phyloP scores from a whole-genome alignment of 2,797 vertebrate genomes.

The Poecilia picta region DNA sequence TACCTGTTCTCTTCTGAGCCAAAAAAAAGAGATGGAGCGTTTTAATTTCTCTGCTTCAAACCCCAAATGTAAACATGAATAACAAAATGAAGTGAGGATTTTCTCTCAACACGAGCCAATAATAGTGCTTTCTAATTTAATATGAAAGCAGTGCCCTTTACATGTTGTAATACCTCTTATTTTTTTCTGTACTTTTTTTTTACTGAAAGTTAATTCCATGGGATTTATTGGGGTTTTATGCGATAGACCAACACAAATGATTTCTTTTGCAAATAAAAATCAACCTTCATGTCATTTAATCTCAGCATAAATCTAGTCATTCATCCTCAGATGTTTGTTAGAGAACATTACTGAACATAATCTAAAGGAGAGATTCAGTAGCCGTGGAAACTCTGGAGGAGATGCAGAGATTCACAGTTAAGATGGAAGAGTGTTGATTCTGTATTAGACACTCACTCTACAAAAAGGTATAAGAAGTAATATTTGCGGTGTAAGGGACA shows the following conservation, averaged over 20 bases:
- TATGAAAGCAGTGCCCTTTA: not conserved
- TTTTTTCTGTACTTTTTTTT: not conserved
- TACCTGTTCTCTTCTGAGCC: slow-evolving; percentile 56
- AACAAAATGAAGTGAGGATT: not conserved
- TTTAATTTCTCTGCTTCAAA: not conserved
- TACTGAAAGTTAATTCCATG: not conserved
- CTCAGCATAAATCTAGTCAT: not conserved
- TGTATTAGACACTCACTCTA: not conserved
- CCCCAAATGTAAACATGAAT: not conserved
- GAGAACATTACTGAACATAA: not conserved
- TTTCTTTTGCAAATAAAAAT: not conserved
- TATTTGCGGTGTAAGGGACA: not conserved
- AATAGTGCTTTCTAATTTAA: not conserved
- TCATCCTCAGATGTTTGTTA: not conserved
- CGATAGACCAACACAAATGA: not conserved
- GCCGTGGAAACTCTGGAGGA: not conserved
- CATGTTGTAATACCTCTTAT: not conserved
- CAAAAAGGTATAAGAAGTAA: not conserved
- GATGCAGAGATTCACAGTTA: not conserved
- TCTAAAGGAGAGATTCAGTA: not conserved
- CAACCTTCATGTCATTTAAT: not conserved
- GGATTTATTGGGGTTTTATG: not conserved
- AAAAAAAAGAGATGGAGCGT: not conserved
- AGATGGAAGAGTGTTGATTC: not conserved
- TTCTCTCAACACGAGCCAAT: not conserved